These are phyloP conservation scores for Campylorhamphus procurvoides DNA, from an alignment of 2,113 vertebrate species.

Conservation along the genomic window DNA sequence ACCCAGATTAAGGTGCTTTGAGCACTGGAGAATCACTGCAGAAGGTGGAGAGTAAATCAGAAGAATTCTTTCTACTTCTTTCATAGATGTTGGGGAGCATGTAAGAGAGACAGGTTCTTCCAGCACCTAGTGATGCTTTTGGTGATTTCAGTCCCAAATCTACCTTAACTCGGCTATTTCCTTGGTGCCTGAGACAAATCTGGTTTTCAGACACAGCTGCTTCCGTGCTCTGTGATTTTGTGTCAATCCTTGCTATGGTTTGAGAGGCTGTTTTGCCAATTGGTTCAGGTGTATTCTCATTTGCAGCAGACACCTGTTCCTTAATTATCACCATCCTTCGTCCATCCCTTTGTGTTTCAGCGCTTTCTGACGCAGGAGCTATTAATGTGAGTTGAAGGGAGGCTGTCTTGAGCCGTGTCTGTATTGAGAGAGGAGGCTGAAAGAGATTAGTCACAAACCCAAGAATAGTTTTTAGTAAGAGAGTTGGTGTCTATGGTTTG, in stretches of 20 bases:
- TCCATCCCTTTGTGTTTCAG: background rate
- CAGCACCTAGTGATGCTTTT: background rate
- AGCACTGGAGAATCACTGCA: background rate
- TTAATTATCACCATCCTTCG: conserved; percentile 39
- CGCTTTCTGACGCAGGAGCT: background rate
- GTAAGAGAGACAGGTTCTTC: background rate
- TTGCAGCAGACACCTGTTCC: conserved; percentile 72
- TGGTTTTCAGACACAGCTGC: background rate
- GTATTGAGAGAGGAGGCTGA: background rate
- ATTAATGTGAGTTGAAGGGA: background rate
- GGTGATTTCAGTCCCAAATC: background rate
- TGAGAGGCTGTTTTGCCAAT: background rate
- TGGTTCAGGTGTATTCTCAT: conserved; percentile 39
- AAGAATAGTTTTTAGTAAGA: background rate
- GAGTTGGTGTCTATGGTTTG: background rate
- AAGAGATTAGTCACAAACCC: background rate
- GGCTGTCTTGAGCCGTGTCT: background rate
- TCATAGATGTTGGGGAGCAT: background rate
- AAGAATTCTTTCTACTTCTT: background rate
- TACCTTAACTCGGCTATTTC: background rate
- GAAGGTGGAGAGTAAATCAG: background rate
- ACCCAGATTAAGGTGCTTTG: background rate
- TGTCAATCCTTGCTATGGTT: background rate
- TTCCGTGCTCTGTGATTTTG: background rate
- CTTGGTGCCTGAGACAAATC: background rate